Percentiles rank a stretch among this genome's conserved stretches.
Conservation (phyloP, 2,888 invertebrate species). For the Allolobophora icterica region DNA sequence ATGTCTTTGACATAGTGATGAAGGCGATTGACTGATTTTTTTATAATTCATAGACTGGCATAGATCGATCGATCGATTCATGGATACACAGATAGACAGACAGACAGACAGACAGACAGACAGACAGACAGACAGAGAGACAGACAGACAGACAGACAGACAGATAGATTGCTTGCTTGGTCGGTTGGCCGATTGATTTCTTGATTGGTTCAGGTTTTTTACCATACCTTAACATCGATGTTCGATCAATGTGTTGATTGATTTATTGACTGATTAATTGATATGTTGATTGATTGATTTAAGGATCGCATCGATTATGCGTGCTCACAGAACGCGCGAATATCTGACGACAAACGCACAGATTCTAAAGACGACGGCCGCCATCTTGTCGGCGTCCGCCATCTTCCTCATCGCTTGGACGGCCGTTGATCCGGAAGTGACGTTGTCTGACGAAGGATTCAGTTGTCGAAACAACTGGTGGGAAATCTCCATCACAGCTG, state of each 20-base stretch:
- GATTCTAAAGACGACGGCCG: constrained; percentile 88
- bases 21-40: too few species aligned
- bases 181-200: too few species aligned
- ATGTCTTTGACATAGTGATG: too few species aligned
- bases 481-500: neutral
- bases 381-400: constrained; percentile 84
- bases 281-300: neutral
- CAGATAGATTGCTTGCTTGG: too few species aligned
- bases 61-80: neutral
- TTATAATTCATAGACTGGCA: too few species aligned
- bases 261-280: neutral
- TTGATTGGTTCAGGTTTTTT: too few species aligned
- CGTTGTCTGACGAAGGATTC: neutral
- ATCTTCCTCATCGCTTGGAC: constrained; percentile 91
- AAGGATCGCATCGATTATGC: constrained; percentile 88
- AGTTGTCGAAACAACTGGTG: neutral
- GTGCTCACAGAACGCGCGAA: constrained; percentile 90
- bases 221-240: too few species aligned
- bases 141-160: neutral
- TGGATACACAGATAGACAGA: neutral
- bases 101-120: neutral
- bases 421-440: constrained; percentile 63
- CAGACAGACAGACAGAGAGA: neutral
- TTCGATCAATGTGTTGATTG: neutral
- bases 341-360: constrained; percentile 91